Percentiles rank a stretch among this genome's conserved stretches.
These are phyloP conservation scores for Sphinx pinastri DNA, from an alignment of 2,888 invertebrate species.

Conservation along the genomic window DNA sequence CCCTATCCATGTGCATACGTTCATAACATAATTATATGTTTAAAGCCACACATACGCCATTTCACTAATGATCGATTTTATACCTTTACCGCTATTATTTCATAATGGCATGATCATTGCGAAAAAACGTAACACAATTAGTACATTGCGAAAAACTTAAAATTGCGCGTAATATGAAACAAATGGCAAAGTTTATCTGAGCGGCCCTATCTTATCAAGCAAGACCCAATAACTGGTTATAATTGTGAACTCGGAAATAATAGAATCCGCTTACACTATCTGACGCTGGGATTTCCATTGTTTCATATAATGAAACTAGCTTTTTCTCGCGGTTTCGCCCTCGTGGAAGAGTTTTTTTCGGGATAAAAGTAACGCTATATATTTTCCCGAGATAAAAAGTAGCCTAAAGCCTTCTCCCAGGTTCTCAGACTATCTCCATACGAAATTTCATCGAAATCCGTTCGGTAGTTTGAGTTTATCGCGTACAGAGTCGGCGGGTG, in stretches of 20 bases:
- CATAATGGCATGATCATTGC: neutral
- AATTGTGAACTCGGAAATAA: slow-evolving; percentile 73
- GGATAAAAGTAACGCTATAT: too few relatives aligned
- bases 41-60: neutral
- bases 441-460: too few relatives aligned
- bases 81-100: neutral
- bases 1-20: too few relatives aligned
- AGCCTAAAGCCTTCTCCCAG: too few relatives aligned
- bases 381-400: too few relatives aligned
- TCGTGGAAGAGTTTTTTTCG: too few relatives aligned
- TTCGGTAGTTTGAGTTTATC: too few relatives aligned
- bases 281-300: neutral
- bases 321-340: too few relatives aligned
- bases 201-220: neutral
- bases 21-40: neutral
- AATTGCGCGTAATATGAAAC: slow-evolving; percentile 12
- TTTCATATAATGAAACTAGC: too few relatives aligned
- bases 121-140: neutral
- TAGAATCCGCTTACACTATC: too few relatives aligned
- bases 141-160: neutral
- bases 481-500: too few relatives aligned
- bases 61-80: neutral
- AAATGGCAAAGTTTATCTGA: slow-evolving; percentile 16
- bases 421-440: too few relatives aligned
- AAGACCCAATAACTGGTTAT: slow-evolving; percentile 78